Evolutionary conservation across 2,113 vertebrate genomes (phyloP).

Genomic region (Psephotus haematonotus): DNA sequence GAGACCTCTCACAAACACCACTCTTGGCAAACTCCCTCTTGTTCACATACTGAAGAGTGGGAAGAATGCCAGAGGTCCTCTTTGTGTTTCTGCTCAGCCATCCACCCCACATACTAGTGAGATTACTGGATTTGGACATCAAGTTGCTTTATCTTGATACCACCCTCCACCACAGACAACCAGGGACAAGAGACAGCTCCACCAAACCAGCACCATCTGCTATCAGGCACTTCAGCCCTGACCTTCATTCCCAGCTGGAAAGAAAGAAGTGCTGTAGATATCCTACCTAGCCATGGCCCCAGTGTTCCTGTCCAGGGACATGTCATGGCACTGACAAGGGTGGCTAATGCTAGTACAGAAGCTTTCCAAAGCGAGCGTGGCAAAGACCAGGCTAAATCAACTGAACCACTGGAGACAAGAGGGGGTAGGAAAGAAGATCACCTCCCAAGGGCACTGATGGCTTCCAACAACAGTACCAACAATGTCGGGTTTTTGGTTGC

Average conservation of each 20-base stretch:
- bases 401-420: not conserved
- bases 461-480: not conserved
- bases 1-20: not conserved
- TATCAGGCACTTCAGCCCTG: not conserved
- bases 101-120: accelerated
- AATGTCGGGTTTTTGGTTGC: accelerated
- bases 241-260: not conserved
- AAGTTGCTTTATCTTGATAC: not conserved
- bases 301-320: not conserved
- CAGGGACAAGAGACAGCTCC: not conserved
- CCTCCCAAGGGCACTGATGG: not conserved
- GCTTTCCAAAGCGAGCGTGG: not conserved
- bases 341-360: not conserved
- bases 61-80: not conserved
- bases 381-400: not conserved
- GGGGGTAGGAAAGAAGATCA: not conserved
- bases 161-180: not conserved
- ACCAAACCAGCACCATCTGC: not conserved
- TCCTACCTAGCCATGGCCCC: not conserved
- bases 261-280: not conserved
- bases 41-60: not conserved
- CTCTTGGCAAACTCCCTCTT: not conserved
- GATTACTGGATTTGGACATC: not conserved
- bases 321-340: not conserved
- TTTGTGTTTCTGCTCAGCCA: not conserved